These are phyloP conservation scores for Chrysina gloriosa DNA, from an alignment of 2,888 invertebrate genomes.

Conservation along the genomic window DNA sequence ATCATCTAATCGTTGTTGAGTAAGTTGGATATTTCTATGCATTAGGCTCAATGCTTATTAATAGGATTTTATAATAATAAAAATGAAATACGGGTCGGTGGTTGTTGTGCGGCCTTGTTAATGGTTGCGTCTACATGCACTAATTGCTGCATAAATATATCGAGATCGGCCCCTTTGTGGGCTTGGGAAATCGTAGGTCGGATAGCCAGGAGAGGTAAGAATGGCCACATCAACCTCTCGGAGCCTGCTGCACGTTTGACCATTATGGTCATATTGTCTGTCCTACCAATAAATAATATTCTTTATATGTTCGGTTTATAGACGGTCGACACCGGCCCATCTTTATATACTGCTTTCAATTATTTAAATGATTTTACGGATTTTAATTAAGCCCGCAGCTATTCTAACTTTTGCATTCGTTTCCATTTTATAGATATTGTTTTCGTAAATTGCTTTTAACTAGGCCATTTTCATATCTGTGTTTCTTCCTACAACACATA, in stretches of 20 bases:
- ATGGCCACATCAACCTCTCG: constrained; percentile 41
- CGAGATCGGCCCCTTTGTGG: constrained; percentile 60
- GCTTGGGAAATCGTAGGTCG: constrained; percentile 45
- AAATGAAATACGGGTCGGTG: constrained; percentile 43
- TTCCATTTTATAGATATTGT: too few species aligned
- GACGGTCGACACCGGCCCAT: constrained; percentile 38
- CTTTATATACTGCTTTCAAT: constrained; percentile 55
- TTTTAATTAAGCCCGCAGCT: constrained; percentile 61
- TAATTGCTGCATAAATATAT: constrained; percentile 61
- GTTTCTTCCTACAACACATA: too few species aligned
- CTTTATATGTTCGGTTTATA: constrained; percentile 62
- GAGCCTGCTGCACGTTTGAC: constrained; percentile 52
- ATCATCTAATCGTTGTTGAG: neutral
- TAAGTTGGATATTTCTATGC: constrained; percentile 27
- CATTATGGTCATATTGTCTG: constrained; percentile 64
- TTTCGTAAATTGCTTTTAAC: too few species aligned
- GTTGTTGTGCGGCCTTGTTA: constrained; percentile 51
- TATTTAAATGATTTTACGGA: constrained; percentile 57
- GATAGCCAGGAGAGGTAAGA: constrained; percentile 36
- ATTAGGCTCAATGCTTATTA: constrained; percentile 34
- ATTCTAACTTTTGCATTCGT: too few species aligned
- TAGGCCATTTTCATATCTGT: too few species aligned
- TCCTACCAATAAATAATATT: constrained; percentile 65
- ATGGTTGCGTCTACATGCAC: constrained; percentile 55
- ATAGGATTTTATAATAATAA: constrained; percentile 43